A percentile compares a stretch with the other conserved stretches of the same genome.
Conservation (phyloP, 2,113 vertebrate genomes). For the Podarcis cretensis region DNA sequence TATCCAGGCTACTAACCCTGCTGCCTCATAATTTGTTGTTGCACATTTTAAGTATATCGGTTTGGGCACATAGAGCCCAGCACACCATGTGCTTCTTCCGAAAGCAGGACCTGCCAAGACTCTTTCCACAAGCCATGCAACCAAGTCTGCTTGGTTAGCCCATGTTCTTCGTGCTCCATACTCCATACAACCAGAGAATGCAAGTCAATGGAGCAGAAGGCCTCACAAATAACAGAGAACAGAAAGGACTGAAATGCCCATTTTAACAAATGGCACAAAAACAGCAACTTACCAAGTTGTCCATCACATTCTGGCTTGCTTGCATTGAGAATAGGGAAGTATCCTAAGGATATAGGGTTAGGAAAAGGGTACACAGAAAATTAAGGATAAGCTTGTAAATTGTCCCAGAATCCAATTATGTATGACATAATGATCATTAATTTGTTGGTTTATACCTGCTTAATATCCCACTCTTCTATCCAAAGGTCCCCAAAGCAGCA, state of each 20-base stretch:
- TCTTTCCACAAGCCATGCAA: background rate
- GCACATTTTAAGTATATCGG: background rate
- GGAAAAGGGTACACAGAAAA: background rate
- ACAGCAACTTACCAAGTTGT: slow-evolving; percentile 84
- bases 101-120: background rate
- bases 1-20: too few relatives aligned
- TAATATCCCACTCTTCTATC: background rate
- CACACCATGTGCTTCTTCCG: background rate
- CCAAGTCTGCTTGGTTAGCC: background rate
- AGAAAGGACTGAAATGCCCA: background rate
- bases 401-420: background rate
- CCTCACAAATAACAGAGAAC: background rate
- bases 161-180: too few relatives aligned
- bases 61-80: background rate
- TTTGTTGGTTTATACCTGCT: background rate
- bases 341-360: slow-evolving; percentile 69
- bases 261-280: slow-evolving; percentile 37
- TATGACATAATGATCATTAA: background rate
- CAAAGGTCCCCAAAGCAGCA: background rate
- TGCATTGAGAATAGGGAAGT: slow-evolving; percentile 81
- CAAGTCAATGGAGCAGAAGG: background rate
- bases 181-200: background rate
- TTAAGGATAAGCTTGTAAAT: background rate
- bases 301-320: slow-evolving; percentile 73
- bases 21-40: background rate